A percentile compares a stretch with the other conserved stretches of the same genome.
Evolutionary conservation across 2,888 invertebrate species (phyloP).

Genomic region (Papilio elwesi): DNA sequence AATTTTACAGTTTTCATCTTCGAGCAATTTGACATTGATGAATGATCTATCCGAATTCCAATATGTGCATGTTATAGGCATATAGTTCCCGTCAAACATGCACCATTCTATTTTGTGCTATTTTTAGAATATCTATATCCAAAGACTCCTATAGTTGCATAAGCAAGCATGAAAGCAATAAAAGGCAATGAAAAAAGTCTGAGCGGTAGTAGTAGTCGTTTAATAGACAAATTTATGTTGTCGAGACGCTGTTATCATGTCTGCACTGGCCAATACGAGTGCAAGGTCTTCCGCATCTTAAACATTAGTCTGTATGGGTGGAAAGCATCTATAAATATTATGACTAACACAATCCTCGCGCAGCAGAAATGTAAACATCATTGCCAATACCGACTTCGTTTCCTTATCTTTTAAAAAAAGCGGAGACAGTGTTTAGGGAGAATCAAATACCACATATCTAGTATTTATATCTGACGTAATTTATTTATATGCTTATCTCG

Average conservation of each 20-base stretch:
- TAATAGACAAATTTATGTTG: constrained; percentile 27
- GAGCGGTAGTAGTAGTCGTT: constrained; percentile 9
- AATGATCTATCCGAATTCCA: no score
- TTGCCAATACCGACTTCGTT: neutral
- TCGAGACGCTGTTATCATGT: constrained; percentile 23
- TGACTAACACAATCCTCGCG: neutral
- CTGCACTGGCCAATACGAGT: constrained; percentile 18
- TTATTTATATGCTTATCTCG: no score
- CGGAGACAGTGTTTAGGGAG: no score
- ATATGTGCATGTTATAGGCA: no score
- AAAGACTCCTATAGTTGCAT: neutral
- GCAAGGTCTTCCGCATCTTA: constrained; percentile 30
- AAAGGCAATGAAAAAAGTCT: constrained; percentile 12
- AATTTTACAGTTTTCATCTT: no score
- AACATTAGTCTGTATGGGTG: constrained; percentile 5
- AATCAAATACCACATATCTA: no score
- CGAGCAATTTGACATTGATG: no score
- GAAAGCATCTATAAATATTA: constrained; percentile 20
- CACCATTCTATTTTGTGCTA: no score
- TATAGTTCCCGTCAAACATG: no score
- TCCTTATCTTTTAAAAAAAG: neutral
- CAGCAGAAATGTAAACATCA: constrained; percentile 2
- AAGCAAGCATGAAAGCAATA: neutral
- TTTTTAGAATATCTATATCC: no score
- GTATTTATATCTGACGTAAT: no score